Conservation (phyloP, 1,140 invertebrate genomes). For the Anastrepha ludens region DNA sequence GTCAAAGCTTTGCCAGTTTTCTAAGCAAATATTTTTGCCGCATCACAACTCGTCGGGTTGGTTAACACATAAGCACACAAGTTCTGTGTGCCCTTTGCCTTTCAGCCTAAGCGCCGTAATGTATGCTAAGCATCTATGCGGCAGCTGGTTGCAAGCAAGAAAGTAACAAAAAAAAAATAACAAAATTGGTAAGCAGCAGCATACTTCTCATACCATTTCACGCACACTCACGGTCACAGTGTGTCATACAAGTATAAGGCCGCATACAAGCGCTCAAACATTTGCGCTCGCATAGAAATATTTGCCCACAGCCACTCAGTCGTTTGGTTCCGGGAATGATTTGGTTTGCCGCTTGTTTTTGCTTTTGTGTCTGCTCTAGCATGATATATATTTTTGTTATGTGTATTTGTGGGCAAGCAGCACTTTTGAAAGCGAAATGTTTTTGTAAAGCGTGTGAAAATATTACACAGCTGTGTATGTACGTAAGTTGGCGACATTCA, state of each 20-base stretch:
- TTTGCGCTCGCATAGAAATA: slow-evolving; percentile 9
- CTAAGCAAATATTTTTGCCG: slow-evolving; percentile 29
- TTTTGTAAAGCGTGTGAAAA: neutral
- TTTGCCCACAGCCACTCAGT: slow-evolving; percentile 39
- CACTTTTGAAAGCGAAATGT: neutral
- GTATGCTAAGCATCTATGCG: slow-evolving; percentile 40
- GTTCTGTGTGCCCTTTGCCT: slow-evolving; percentile 12
- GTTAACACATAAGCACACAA: neutral
- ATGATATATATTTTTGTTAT: slow-evolving; percentile 9
- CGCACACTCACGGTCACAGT: neutral
- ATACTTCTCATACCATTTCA: neutral
- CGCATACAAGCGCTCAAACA: slow-evolving; percentile 21
- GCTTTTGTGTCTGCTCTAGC: slow-evolving; percentile 27
- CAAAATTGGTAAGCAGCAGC: neutral
- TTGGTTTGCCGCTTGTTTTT: slow-evolving; percentile 1
- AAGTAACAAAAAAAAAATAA: neutral
- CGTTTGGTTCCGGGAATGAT: slow-evolving; percentile 8
- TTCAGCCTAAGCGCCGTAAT: slow-evolving; percentile 44
- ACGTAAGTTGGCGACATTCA: no score
- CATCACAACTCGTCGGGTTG: neutral
- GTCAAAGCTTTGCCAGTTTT: slow-evolving; percentile 24
- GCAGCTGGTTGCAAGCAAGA: slow-evolving; percentile 30
- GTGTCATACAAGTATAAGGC: slow-evolving; percentile 4
- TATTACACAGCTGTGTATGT: no score
- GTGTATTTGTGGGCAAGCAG: neutral